Conservation (phyloP, 2,797 vertebrate species). For the Eremophila alpestris region DNA sequence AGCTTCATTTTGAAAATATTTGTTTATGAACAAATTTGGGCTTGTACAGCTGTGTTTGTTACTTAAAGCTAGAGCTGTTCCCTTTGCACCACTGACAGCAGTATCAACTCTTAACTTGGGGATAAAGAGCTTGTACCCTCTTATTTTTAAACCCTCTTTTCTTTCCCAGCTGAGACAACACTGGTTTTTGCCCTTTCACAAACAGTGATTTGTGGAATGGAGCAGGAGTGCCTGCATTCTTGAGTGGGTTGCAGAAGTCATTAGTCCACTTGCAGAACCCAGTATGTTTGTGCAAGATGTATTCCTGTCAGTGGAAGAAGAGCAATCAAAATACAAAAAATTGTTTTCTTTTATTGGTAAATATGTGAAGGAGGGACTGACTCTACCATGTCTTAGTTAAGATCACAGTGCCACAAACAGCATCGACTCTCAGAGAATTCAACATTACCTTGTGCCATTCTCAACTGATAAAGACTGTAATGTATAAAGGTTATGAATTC, state of each 20-base stretch:
- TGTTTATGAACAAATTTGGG: background rate
- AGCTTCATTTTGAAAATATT: background rate
- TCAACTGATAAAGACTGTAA: background rate
- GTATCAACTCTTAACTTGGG: background rate
- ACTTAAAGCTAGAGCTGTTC: background rate
- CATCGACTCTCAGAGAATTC: background rate
- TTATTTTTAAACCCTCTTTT: background rate
- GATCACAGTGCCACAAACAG: background rate
- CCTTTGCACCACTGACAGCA: background rate
- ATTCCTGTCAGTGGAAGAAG: background rate
- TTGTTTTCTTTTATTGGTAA: background rate
- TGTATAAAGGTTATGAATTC: background rate
- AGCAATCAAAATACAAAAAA: background rate
- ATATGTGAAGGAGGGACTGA: background rate
- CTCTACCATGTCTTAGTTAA: background rate
- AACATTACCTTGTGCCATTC: background rate
- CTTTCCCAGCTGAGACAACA: background rate
- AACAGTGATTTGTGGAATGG: background rate
- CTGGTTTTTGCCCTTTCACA: background rate
- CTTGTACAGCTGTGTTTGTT: background rate
- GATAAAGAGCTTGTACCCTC: background rate
- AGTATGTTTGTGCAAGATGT: background rate
- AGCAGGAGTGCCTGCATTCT: background rate
- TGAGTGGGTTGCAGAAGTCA: background rate
- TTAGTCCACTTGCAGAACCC: background rate